Evolutionary conservation across 2,797 vertebrate genomes (phyloP), one percentile per base, ranked within the genome.

Genomic region (Sebastes cheni): DNA sequence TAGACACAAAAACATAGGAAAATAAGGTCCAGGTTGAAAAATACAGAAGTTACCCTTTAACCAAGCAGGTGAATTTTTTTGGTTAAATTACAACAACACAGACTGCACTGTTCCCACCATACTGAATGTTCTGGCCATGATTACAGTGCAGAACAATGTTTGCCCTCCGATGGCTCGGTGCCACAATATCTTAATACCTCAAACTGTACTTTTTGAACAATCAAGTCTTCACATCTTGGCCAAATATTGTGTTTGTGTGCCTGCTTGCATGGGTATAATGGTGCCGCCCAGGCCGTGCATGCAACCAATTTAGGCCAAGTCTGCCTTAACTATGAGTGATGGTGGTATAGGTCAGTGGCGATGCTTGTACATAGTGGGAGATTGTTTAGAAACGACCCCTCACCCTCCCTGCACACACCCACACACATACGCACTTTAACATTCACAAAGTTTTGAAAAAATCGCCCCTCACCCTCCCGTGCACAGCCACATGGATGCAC

Each of bases 241-340:
- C 61, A 80, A 73, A 78, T 58, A 42, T 54, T 77, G 65, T 75
- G 25, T 82, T 67, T 85, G 75, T 81, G 77, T 75, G 62, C 67
- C 77, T 67, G 56, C 73, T 62, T 78, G 67, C 34, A 61, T 84
- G 71, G 77, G 73, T 75, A 67, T 84, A 86, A 83, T 69, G 68
- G 79, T 86, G 75, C 77, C 76, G 72, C 82, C 74, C 83, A 79
- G 85, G 72, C 80, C 78, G 65, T 82, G 90, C 84, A 88, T 85
- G 90, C 86, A 90, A 93, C 90, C 91, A 94, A 90, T 94, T 95
- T 90, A 94, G 82, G 74, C 64, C 64, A 4, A 77, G 80, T 91
- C 84, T 67, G 70, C 81, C 70, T 67, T 92, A 91, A 90, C 81
- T 88, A 84, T 89, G 89, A 93, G 86, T 90, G 89, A 91, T 91